Base-by-base conservation (phyloP, 1,140 invertebrate species). In the Penaeus vannamei region DNA sequence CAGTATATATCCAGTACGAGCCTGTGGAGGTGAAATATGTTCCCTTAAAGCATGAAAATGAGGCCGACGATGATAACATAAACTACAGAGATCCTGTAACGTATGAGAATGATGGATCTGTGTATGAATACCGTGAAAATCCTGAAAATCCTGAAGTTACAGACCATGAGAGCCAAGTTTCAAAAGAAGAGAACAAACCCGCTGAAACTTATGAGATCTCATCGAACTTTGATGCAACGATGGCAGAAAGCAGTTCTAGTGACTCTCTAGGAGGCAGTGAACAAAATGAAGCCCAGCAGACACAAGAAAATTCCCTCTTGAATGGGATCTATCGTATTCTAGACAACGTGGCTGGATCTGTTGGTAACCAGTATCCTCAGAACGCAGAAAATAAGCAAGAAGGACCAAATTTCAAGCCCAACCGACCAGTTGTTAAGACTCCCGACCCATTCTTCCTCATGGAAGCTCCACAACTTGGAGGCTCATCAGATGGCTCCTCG, bases 11-110 rank as follows among this genome's bases (percentile, higher is more conserved):
- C 14, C 86, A 90, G 64, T 90, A 90, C 32, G 91, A 91, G 42
- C 91, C 91, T 12, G 88, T 91, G 14, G 81, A 90, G 53, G 77
- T 91, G 26, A 91, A 90, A 42, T 91, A 91, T 84, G 83, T 91
- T 36, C 62, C 87, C 7, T 60, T 42, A 17, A 64, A 83, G 23
- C 59, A 82, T 42, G 62, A 61, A 12, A 36, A n/a, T 26, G 79
- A 29, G 23, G 19, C 8, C 8, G 20, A 12, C 32, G 85, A n/a
- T 23, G 23, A 26, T 77, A 17, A 22, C 26, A 29, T 36, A 84
- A 14, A 46, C 17, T 23, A 66, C 10, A 29, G 84, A n/a, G 83
- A 84, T 26, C 22, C 72, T 26, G 29, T 76, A n/a, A 76, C 29
- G 19, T 32, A 76, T 76, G 72, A 76, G 19, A 20, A 76, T 32